Evolutionary conservation across 37 sponge, comb jelly and placozoan species (phyloP), one percentile per base, ranked within the genome.

Genomic region (Aplysina aerophoba): DNA sequence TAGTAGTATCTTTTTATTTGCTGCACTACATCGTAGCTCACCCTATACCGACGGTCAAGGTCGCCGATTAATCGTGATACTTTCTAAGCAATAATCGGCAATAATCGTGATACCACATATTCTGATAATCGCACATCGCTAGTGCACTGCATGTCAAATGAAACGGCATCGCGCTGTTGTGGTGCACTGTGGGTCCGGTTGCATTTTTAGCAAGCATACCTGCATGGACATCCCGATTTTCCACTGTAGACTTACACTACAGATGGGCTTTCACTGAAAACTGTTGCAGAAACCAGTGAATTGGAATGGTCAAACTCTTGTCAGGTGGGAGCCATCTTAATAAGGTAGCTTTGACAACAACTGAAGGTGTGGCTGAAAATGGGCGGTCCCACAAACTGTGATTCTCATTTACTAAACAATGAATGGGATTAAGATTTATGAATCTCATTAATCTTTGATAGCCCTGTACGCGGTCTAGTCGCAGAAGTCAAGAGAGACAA

Each of bases 381-480:
- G 28, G 61, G 35, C 33, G 61, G 33, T 30, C 14, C 55, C 28
- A 58, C 59, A 59, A 79, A 38, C 61, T 31, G 58, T 81, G 62
- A 58, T 55, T 75, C 17, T 44, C 21, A 75, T 75, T n/a, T 75
- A 53, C 1, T 40, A 25, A 0, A 40, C 24, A 1, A 75, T 75
- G 78, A 75, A 75, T 75, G 41, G 1, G 54, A 12, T 75, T 75
- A 75, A 22, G 20, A 41, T n/a, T 24, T 16, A 53, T 50, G 44
- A 75, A 75, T 53, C 33, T 75, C 78, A 25, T 75, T 75, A 40
- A 53, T 50, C 3, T 21, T 40, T 41, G 41, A 2, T 15, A 5
- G 39, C 78, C 78, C 54, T 6, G n/a, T n/a, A n/a, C 41, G 54
- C 13, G 78, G 78, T 75, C 78, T n/a, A 37, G 78, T 41, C 17